Evolutionary conservation across 2,797 vertebrate genomes (phyloP), one percentile per base, ranked within the genome.

Genomic region (Thripadectes ignobilis): DNA sequence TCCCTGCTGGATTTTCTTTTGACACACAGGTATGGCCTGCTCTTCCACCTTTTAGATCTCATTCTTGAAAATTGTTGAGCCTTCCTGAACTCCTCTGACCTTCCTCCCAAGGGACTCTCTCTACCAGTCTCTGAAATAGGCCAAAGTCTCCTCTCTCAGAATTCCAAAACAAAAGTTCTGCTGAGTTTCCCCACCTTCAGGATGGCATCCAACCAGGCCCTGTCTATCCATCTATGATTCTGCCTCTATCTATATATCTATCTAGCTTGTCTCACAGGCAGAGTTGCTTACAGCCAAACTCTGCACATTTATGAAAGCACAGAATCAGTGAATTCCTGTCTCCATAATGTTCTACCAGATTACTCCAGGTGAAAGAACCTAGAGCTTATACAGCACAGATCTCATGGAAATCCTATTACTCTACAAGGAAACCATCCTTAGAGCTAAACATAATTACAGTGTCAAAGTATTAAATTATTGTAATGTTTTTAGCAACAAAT

Each of bases 1-100:
- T 76, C 27, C 5, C 29, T 12, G 3, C 7, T 2, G 0, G 7
- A 32, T 23, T 2, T 2, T 58, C 15, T 62, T 67, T 52, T 13
- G 0, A 1, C 7, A 66, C 14, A 66, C 19, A 36, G 18, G 6
- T 23, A 14, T 0, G 0, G 43, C 8, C 13, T 85, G 29, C 19
- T 85, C 4, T 18, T 63, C 10, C 2, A 3, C 2, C 3, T 58
- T 67, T 63, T 43, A 34, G 11, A 29, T 81, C 76, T 77, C 13
- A 23, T 61, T 49, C 32, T 51, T 38, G 38, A 52, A 57, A 20
- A 48, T 72, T 67, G 45, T 26, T 10, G 19, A 12, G 18, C 4
- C 2, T 72, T 52, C 21, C 11, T 27, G 8, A 19, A 61, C 51
- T 67, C 7, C 5, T 72, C 46, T 46, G 24, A 26, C 21, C 18